These are phyloP conservation scores for Brenthis ino DNA, from an alignment of 2,888 invertebrate genomes.

Conservation along the genomic window DNA sequence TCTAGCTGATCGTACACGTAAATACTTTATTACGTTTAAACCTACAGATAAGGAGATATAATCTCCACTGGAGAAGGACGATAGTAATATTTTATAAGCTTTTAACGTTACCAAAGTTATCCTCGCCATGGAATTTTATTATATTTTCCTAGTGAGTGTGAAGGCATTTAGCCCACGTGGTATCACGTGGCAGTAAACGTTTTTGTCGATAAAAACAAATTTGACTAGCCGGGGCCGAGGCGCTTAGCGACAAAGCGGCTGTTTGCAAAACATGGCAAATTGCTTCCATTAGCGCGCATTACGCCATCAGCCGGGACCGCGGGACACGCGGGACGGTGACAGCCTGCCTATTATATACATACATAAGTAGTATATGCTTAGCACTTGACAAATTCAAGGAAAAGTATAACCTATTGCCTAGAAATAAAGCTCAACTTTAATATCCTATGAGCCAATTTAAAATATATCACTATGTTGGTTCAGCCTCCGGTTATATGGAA, in stretches of 20 bases:
- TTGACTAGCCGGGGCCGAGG: slow-evolving; percentile 34
- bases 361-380: not conserved
- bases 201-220: slow-evolving; percentile 44
- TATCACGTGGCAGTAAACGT: slow-evolving; percentile 38
- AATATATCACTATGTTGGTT: slow-evolving; percentile 10
- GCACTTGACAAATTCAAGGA: not conserved
- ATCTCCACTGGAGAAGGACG: too few relatives aligned
- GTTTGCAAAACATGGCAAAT: slow-evolving; percentile 63
- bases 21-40: not conserved
- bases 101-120: not conserved
- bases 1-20: not conserved
- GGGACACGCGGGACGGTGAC: slow-evolving; percentile 39
- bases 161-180: slow-evolving; percentile 15
- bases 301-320: slow-evolving; percentile 37
- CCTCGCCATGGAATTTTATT: not conserved
- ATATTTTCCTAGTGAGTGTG: slow-evolving; percentile 1
- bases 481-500: not conserved
- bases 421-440: slow-evolving; percentile 1
- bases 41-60: not conserved
- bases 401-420: not conserved
- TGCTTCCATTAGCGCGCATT: slow-evolving; percentile 68
- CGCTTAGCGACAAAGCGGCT: slow-evolving; percentile 39
- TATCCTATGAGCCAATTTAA: not conserved
- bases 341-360: slow-evolving; percentile 27
- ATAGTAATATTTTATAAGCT: not conserved